Percentiles rank a stretch among this genome's conserved stretches.
phyloP scores from a whole-genome alignment of 2,888 invertebrate genomes.

The Anticlea derivata region DNA sequence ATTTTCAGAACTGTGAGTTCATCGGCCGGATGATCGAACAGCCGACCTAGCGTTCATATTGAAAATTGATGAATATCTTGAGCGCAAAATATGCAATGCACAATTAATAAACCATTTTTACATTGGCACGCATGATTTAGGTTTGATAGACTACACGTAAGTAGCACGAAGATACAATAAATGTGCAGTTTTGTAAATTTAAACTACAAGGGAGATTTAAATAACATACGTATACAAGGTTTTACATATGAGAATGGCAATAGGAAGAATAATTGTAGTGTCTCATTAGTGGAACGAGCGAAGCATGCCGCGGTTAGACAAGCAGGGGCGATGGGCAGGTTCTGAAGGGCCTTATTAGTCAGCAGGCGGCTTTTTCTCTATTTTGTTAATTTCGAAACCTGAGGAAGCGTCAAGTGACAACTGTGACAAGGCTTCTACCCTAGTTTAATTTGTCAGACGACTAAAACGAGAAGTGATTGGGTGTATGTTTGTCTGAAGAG shows the following conservation, averaged over 20 bases:
- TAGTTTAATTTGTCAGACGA: slow-evolving; percentile 1
- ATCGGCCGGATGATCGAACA: slow-evolving; percentile 46
- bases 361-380: slow-evolving; percentile 31
- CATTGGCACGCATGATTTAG: slow-evolving; percentile 13
- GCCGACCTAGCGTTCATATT: slow-evolving; percentile 37
- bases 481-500: no score
- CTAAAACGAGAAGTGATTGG: no score
- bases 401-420: slow-evolving; percentile 11
- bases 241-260: slow-evolving; percentile 41
- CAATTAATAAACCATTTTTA: slow-evolving; percentile 18
- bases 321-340: slow-evolving; percentile 42
- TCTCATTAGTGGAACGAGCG: slow-evolving; percentile 61
- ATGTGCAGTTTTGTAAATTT: no score
- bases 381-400: slow-evolving; percentile 28
- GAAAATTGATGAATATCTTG: slow-evolving; percentile 21
- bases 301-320: slow-evolving; percentile 49
- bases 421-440: slow-evolving; percentile 18
- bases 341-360: slow-evolving; percentile 49
- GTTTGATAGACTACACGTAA: slow-evolving; percentile 7
- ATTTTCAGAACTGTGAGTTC: slow-evolving; percentile 51
- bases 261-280: slow-evolving; percentile 51
- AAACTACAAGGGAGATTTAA: no score
- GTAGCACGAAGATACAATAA: slow-evolving; percentile 9
- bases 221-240: no score
- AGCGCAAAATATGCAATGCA: slow-evolving; percentile 17